Evolutionary conservation across 2,797 vertebrate genomes (phyloP).

Genomic region (Pogonophryne albipinna): DNA sequence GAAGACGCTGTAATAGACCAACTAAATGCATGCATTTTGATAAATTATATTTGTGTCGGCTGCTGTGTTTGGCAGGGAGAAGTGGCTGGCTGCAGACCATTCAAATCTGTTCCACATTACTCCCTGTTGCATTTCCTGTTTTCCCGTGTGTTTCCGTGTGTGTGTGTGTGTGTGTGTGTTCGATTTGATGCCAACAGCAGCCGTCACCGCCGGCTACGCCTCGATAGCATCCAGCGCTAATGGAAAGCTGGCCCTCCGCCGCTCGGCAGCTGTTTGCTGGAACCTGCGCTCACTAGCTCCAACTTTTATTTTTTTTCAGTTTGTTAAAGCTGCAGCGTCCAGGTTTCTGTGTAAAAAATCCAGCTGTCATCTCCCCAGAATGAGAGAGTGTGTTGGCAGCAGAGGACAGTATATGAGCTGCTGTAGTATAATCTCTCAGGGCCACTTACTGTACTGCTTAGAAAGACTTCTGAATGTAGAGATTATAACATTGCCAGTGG

Average conservation of each 20-base stretch:
- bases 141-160: slow-evolving; percentile 12
- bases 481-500: background rate
- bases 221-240: slow-evolving; percentile 67
- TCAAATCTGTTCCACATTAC: slow-evolving; percentile 78
- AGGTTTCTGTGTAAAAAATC: slow-evolving; percentile 54
- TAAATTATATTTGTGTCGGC: slow-evolving; percentile 29
- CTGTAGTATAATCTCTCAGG: slow-evolving; percentile 3
- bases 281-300: slow-evolving; percentile 31
- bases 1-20: too few species aligned
- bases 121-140: slow-evolving; percentile 72
- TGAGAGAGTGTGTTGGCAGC: slow-evolving; percentile 22
- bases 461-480: background rate
- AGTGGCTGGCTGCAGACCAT: slow-evolving; percentile 62
- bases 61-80: slow-evolving; percentile 64
- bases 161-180: slow-evolving; percentile 44
- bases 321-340: slow-evolving; percentile 27
- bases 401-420: slow-evolving; percentile 1
- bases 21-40: too few species aligned
- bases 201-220: slow-evolving; percentile 57
- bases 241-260: slow-evolving; percentile 62
- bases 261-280: slow-evolving; percentile 57
- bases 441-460: background rate
- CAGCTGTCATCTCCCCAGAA: slow-evolving; percentile 50
- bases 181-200: slow-evolving; percentile 61
- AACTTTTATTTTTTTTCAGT: slow-evolving; percentile 18